Conservation (phyloP, 2,797 vertebrate genomes). For the Emys orbicularis region DNA sequence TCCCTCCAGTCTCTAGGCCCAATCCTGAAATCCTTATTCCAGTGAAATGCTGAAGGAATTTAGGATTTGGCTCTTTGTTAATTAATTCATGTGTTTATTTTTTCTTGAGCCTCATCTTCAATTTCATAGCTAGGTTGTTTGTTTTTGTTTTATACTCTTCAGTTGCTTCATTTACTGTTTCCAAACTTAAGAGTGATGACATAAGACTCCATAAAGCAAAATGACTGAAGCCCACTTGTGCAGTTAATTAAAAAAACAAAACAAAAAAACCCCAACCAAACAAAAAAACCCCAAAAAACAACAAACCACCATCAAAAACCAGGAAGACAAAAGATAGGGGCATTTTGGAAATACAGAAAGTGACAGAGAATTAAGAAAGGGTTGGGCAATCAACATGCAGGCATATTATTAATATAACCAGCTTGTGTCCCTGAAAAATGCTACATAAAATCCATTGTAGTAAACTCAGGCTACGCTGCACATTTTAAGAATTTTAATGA, state of each 20-base stretch:
- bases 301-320: neutral
- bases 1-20: constrained; percentile 22
- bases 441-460: neutral
- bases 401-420: constrained; percentile 58
- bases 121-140: neutral
- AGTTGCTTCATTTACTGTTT: constrained; percentile 40
- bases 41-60: constrained; percentile 55
- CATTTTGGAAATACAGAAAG: constrained; percentile 54
- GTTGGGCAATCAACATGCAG: constrained; percentile 51
- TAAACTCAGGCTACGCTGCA: neutral
- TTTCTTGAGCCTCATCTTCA: constrained; percentile 25
- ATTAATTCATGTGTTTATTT: constrained; percentile 46
- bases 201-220: constrained; percentile 53
- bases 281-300: too few species aligned
- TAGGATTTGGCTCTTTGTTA: constrained; percentile 34
- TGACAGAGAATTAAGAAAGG: constrained; percentile 70
- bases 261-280: too few species aligned
- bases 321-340: constrained; percentile 46
- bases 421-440: constrained; percentile 37
- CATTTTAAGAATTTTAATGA: neutral
- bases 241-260: constrained; percentile 37
- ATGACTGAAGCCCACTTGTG: constrained; percentile 10
- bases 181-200: constrained; percentile 30
- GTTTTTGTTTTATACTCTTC: constrained; percentile 13
- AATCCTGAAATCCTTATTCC: constrained; percentile 30